These are phyloP conservation scores for Formica exsecta DNA, from an alignment of 1,140 invertebrate genomes.

Conservation along the genomic window DNA sequence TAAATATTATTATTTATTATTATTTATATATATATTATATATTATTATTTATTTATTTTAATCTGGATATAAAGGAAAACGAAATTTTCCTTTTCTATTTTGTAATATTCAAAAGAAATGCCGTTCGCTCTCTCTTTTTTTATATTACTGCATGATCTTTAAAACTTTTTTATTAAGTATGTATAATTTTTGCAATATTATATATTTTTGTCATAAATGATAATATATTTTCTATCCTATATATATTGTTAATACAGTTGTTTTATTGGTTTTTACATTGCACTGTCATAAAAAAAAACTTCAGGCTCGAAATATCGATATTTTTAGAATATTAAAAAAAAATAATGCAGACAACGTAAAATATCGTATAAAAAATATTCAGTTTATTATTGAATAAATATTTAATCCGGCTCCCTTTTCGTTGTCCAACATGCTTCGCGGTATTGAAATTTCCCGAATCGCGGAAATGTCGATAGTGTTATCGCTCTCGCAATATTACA, in stretches of 20 bases:
- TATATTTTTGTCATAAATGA: too few relatives aligned
- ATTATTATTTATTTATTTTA: background rate
- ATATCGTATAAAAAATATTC: conserved; percentile 7
- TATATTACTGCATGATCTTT: too few relatives aligned
- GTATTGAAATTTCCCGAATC: conserved; percentile 35
- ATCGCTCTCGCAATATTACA: conserved; percentile 34
- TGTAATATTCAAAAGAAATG: background rate
- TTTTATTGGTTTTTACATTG: background rate
- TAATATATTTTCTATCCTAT: too few relatives aligned
- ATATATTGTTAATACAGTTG: too few relatives aligned
- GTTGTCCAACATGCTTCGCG: conserved; percentile 12
- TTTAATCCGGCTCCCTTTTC: background rate
- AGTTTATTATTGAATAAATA: conserved; percentile 22
- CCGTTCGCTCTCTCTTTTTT: too few relatives aligned
- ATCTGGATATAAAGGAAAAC: background rate
- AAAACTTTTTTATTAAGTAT: too few relatives aligned
- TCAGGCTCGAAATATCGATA: background rate
- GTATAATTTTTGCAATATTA: too few relatives aligned
- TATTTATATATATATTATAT: too few relatives aligned
- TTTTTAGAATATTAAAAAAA: background rate
- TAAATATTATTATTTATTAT: too few relatives aligned
- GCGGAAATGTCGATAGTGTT: conserved; percentile 28
- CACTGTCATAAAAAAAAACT: background rate
- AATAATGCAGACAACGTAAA: background rate
- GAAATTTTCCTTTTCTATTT: background rate